These are phyloP conservation scores for Festucalex cinctus DNA, from an alignment of 2,113 vertebrate species.

Conservation along the genomic window DNA sequence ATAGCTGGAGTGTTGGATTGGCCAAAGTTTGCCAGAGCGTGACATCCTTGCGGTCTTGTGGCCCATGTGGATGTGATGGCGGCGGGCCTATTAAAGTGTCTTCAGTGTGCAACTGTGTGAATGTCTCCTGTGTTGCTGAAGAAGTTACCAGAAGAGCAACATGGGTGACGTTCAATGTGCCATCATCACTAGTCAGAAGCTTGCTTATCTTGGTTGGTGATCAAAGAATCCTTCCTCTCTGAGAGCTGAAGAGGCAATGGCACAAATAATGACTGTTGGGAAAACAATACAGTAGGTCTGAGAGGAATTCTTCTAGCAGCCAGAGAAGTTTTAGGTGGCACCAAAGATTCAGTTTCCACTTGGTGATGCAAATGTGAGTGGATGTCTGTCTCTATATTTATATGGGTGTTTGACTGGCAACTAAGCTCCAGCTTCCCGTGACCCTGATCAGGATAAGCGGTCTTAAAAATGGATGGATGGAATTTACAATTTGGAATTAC, in stretches of 20 bases:
- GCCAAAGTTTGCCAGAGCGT: background rate
- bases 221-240: background rate
- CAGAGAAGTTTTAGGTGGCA: background rate
- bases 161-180: background rate
- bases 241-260: background rate
- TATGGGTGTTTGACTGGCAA: too few species aligned
- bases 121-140: background rate
- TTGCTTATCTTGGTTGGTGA: background rate
- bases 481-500: too few species aligned
- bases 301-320: background rate
- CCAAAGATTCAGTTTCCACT: background rate
- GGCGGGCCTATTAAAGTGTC: background rate
- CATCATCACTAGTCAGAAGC: background rate
- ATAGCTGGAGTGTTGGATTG: background rate
- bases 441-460: too few species aligned
- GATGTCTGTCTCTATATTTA: too few species aligned
- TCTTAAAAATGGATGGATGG: too few species aligned
- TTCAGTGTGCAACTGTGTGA: background rate
- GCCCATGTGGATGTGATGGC: background rate
- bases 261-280: background rate
- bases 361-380: background rate
- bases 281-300: background rate
- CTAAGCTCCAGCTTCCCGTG: too few species aligned
- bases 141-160: background rate
- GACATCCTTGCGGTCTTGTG: background rate